Conservation (phyloP, 1,140 invertebrate species). For the Drosophila seguyi region DNA sequence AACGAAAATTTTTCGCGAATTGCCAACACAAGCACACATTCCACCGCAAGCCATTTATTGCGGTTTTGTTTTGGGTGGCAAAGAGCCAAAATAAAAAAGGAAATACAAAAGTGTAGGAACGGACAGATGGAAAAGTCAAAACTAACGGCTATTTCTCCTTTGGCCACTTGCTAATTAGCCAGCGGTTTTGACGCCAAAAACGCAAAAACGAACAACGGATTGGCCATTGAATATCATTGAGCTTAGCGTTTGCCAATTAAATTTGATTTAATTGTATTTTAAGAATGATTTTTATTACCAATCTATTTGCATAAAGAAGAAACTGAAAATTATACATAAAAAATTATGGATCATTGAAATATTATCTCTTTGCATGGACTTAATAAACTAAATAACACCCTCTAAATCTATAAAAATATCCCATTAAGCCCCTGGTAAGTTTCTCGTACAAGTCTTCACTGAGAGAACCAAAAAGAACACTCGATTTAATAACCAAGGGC, state of each 20-base stretch:
- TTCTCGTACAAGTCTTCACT: background rate
- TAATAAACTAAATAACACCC: background rate
- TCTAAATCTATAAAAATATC: background rate
- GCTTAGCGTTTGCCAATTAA: background rate
- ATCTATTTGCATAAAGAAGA: background rate
- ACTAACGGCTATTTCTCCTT: constrained; percentile 29
- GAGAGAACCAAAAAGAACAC: background rate
- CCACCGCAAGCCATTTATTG: constrained; percentile 32
- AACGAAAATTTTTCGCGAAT: background rate
- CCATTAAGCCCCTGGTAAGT: too few species aligned
- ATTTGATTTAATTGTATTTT: background rate
- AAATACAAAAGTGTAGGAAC: background rate
- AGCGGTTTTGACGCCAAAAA: constrained; percentile 7
- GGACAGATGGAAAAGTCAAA: constrained; percentile 27
- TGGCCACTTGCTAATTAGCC: constrained; percentile 46
- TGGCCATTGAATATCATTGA: constrained; percentile 6
- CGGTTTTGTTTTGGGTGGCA: constrained; percentile 30
- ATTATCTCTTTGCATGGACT: too few species aligned
- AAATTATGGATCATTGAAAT: too few species aligned
- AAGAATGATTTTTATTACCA: background rate
- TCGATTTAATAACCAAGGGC: constrained; percentile 9
- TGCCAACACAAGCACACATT: constrained; percentile 9
- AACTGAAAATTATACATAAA: too few species aligned
- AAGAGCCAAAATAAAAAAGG: constrained; percentile 7
- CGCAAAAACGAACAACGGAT: background rate